phyloP scores from a whole-genome alignment of 2,113 vertebrate genomes.

The Euleptes europaea region DNA sequence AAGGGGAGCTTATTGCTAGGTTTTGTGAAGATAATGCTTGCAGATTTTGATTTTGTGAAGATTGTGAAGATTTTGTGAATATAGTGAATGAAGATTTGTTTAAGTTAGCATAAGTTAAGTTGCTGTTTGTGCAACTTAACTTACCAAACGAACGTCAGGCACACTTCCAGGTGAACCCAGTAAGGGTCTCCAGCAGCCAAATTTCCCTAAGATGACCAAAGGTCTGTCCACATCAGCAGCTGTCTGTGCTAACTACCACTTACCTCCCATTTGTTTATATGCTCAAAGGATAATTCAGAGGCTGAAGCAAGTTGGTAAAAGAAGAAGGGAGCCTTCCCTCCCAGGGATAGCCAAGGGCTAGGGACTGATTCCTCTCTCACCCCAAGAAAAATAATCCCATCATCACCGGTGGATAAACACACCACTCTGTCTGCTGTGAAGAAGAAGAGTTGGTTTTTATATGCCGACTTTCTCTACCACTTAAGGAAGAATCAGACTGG shows the following conservation, averaged over 20 bases:
- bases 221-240: background rate
- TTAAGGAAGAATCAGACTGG: no score
- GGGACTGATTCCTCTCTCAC: no score
- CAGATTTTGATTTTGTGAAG: no score
- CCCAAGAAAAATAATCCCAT: background rate
- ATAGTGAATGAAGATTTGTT: no score
- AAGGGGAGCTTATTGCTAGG: no score
- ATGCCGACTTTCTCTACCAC: no score
- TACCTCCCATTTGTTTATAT: background rate
- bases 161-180: background rate
- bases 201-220: background rate
- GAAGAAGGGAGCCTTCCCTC: background rate
- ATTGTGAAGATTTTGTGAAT: no score
- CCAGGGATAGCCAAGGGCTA: background rate
- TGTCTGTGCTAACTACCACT: background rate
- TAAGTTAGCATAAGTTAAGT: no score
- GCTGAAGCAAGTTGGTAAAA: background rate
- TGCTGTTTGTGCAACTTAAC: no score
- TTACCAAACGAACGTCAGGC: background rate
- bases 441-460: no score
- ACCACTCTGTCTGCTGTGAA: background rate
- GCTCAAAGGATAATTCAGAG: background rate
- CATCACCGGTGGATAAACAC: no score
- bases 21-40: no score
- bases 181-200: background rate